These are phyloP conservation scores for Paracyprichromis sp. DNA, from an alignment of 2,113 vertebrate species.

Conservation along the genomic window DNA sequence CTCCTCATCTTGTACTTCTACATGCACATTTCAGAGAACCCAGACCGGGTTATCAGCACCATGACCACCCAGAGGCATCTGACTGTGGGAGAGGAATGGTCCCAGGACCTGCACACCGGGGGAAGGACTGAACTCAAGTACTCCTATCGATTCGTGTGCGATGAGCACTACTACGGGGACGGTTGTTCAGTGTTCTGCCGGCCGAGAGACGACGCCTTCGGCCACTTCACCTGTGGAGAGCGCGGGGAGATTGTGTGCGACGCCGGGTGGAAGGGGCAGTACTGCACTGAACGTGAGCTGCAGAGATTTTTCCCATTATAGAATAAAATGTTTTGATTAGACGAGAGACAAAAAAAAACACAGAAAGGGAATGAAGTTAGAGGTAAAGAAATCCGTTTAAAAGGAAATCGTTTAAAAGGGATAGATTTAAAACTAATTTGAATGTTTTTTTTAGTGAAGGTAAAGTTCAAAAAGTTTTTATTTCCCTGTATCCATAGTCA, in stretches of 20 bases:
- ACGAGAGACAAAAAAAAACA: background rate
- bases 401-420: background rate
- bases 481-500: background rate
- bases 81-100: slow-evolving; percentile 93
- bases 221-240: slow-evolving; percentile 96
- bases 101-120: slow-evolving; percentile 90
- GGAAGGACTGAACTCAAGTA: slow-evolving; percentile 90
- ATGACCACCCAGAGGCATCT: slow-evolving; percentile 91
- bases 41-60: slow-evolving; percentile 90
- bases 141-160: slow-evolving; percentile 93
- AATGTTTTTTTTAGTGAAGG: background rate
- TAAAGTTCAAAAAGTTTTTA: background rate
- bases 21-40: slow-evolving; percentile 73
- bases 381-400: background rate
- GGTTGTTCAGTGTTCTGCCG: slow-evolving; percentile 94
- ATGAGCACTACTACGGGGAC: slow-evolving; percentile 95
- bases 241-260: slow-evolving; percentile 93
- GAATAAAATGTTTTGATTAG: background rate
- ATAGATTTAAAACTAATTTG: background rate
- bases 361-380: background rate
- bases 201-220: slow-evolving; percentile 90
- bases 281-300: slow-evolving; percentile 94
- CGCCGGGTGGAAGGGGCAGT: slow-evolving; percentile 92
- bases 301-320: background rate
- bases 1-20: background rate